phyloP scores from a whole-genome alignment of 2,797 vertebrate species.

The Acrossocheilus fasciatus region DNA sequence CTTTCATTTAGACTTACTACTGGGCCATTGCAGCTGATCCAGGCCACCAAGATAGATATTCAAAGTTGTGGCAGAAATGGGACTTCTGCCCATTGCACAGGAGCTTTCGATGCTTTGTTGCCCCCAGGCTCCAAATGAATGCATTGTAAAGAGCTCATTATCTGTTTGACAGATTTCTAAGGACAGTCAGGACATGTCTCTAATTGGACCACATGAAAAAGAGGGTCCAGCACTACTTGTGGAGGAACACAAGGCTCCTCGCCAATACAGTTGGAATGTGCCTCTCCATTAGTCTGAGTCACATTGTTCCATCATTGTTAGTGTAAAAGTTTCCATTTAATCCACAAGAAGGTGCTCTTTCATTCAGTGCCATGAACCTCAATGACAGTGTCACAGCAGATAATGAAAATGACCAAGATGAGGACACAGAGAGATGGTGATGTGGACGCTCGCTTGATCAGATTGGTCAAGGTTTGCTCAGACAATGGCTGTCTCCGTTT shows the following conservation, averaged over 20 bases:
- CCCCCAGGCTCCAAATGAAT: slow-evolving; percentile 23
- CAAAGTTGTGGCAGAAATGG: slow-evolving; percentile 27
- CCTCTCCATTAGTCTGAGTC: slow-evolving; percentile 30
- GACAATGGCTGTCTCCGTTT: slow-evolving; percentile 33
- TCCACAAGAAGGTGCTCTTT: slow-evolving; percentile 52
- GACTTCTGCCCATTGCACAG: slow-evolving; percentile 21
- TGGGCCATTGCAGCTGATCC: slow-evolving; percentile 11
- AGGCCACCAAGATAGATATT: slow-evolving; percentile 42
- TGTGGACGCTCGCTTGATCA: slow-evolving; percentile 24
- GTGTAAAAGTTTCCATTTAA: slow-evolving; percentile 39
- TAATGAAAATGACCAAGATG: slow-evolving; percentile 49
- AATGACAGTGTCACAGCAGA: slow-evolving; percentile 39
- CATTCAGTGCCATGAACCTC: slow-evolving; percentile 45
- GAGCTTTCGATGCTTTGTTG: slow-evolving; percentile 14
- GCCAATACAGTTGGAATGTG: slow-evolving; percentile 26
- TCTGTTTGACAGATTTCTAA: slow-evolving; percentile 43
- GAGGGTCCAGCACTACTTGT: slow-evolving; percentile 14
- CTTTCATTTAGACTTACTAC: slow-evolving; percentile 19
- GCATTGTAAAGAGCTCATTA: slow-evolving; percentile 52
- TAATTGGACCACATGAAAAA: slow-evolving; percentile 56
- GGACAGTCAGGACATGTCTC: slow-evolving; percentile 37
- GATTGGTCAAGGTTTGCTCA: slow-evolving; percentile 48
- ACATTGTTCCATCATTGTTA: slow-evolving; percentile 38
- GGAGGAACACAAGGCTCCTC: slow-evolving; percentile 20
- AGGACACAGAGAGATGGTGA: slow-evolving; percentile 32